These are phyloP conservation scores for Drosophila paulistorum DNA, from an alignment of 1,140 invertebrate genomes.

Conservation along the genomic window DNA sequence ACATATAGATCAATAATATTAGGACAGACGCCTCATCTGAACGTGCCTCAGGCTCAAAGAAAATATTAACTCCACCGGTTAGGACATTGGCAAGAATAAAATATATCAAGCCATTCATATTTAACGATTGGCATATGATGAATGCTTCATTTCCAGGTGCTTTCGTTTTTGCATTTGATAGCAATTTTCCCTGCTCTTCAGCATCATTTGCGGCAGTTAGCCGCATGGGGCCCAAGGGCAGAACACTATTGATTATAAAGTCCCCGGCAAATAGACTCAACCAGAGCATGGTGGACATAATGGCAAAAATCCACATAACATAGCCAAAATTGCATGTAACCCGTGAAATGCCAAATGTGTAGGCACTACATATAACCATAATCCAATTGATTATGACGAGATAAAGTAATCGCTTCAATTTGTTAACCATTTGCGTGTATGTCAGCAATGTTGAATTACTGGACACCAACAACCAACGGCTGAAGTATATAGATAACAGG, in stretches of 20 bases:
- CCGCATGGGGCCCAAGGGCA: slow-evolving; percentile 30
- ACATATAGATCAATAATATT: slow-evolving; percentile 63
- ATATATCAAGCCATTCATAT: slow-evolving; percentile 59
- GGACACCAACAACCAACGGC: slow-evolving; percentile 52
- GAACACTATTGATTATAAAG: slow-evolving; percentile 44
- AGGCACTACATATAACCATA: slow-evolving; percentile 25
- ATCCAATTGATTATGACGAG: slow-evolving; percentile 37
- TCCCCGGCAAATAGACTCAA: slow-evolving; percentile 45
- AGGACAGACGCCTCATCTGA: slow-evolving; percentile 36
- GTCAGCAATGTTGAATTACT: slow-evolving; percentile 28
- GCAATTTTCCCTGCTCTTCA: slow-evolving; percentile 44
- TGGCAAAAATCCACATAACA: slow-evolving; percentile 51
- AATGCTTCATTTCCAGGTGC: neutral
- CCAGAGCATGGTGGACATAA: slow-evolving; percentile 38
- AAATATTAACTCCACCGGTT: slow-evolving; percentile 70
- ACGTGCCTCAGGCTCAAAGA: slow-evolving; percentile 50
- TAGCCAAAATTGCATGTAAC: slow-evolving; percentile 67
- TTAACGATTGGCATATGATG: slow-evolving; percentile 60
- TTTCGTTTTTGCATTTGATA: neutral
- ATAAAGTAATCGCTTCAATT: slow-evolving; percentile 25
- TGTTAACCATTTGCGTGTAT: slow-evolving; percentile 49
- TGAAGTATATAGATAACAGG: slow-evolving; percentile 87
- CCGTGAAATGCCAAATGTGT: slow-evolving; percentile 46
- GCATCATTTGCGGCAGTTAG: neutral
- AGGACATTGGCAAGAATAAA: slow-evolving; percentile 65